phyloP scores from a whole-genome alignment of 92 coral and sea anemone species.

The Zoanthus gigantus region DNA sequence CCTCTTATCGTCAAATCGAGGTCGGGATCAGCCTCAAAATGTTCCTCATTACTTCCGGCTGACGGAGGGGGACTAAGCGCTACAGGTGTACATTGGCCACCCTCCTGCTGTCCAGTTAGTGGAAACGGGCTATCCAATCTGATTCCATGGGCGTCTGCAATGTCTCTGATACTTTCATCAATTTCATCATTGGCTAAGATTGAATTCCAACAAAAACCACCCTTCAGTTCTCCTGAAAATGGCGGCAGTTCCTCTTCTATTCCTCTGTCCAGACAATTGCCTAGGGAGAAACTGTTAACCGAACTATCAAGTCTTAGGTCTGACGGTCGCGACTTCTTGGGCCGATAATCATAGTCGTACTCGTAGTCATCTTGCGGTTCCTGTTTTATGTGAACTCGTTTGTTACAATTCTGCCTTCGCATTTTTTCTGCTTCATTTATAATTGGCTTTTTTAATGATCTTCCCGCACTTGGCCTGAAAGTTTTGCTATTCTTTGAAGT shows the following conservation, averaged over 20 bases:
- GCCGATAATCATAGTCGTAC: conserved; percentile 42
- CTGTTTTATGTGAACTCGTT: conserved; percentile 54
- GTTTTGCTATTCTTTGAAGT: conserved; percentile 47
- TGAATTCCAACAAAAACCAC: conserved; percentile 95
- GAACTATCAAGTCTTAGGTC: conserved; percentile 66
- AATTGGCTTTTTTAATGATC: conserved; percentile 64
- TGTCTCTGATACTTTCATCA: conserved; percentile 89
- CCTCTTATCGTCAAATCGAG: conserved; percentile 93
- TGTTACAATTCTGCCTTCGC: conserved; percentile 43
- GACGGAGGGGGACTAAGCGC: conserved; percentile 81
- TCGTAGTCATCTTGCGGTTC: conserved; percentile 59
- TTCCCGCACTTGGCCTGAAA: conserved; percentile 62
- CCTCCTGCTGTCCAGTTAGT: conserved; percentile 50
- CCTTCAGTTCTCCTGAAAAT: conserved; percentile 93
- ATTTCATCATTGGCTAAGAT: conserved; percentile 80
- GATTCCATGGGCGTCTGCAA: conserved; percentile 96
- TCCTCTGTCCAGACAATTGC: conserved; percentile 63
- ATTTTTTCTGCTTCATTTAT: conserved; percentile 51
- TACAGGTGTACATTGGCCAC: conserved; percentile 37
- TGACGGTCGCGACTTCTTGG: conserved; percentile 69
- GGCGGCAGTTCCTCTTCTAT: conserved; percentile 94
- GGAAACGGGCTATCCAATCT: conserved; percentile 77
- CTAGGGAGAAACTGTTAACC: conserved; percentile 58
- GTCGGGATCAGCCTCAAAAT: conserved; percentile 82
- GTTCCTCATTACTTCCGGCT: conserved; percentile 69